Base-by-base conservation (phyloP, 1,140 invertebrate species). In the Oreohelix idahoensis region DNA sequence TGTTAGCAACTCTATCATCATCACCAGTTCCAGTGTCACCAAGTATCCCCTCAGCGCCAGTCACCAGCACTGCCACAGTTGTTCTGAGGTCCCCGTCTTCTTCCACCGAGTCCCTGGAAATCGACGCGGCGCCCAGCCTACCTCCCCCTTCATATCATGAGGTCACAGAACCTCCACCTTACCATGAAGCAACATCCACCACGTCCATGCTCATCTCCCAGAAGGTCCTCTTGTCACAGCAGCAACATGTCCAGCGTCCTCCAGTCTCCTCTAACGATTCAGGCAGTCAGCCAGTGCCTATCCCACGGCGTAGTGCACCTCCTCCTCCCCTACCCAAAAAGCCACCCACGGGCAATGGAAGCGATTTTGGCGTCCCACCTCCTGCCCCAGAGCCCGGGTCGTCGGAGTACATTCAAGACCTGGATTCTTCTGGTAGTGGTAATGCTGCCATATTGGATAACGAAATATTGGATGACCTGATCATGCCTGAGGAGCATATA, bases 111-210 rank as follows among this genome's bases (percentile, higher is more conserved):
- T 39, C 32, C 45, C 20, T 45, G 23, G 39, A 49, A 1, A 29
- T 29, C 8, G 45, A 53, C 1, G 32, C 42, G 0, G 23, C 78
- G 23, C 36, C 77, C 13, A 66, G 75, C 69, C 78, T 78, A 51
- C 86, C 82, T 38, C 86, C 86, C 1, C 84, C 86, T 5, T 84
- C 86, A 32, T 82, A 84, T 53, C 83, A 83, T 74, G 84, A 84
- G 53, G 75, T 75, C 23, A 78, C 81, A 20, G 81, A 82, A 20
- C 85, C 85, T 20, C 85, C 85, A 73, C 79, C 84, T 20, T 84
- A 83, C 49, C 51, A 71, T 35, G 85, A 86, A 75, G 85, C 83
- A 45, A 83, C 85, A 11, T 82, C 80, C n/a, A 2, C 63, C 20
- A 13, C 39, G 4, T 81, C 79, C 63, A 82, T 82, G 38, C 80